Conservation (phyloP, 2,888 invertebrate species). For the Beris morrisii region DNA sequence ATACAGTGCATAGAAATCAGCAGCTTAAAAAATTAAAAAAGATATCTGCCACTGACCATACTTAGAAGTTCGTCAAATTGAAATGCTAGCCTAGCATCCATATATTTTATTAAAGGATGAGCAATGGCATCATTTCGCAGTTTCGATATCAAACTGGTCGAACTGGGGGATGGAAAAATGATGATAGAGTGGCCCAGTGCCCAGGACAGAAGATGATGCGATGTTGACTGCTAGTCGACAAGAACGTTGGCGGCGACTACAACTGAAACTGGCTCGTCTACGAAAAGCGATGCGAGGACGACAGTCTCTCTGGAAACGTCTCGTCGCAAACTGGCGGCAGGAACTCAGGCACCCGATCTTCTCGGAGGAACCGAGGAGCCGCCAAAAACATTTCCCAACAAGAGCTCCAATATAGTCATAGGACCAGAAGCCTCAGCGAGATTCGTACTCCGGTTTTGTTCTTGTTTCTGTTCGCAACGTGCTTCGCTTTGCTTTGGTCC, state of each 20-base stretch:
- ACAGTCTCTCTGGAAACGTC: conserved; percentile 42
- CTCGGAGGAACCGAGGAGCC: conserved; percentile 39
- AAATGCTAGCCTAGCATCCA: too few species aligned
- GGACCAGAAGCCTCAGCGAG: conserved; percentile 18
- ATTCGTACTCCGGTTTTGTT: conserved; percentile 13
- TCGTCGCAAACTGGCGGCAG: conserved; percentile 42
- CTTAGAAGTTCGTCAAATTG: too few species aligned
- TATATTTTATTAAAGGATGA: too few species aligned
- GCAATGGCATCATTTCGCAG: too few species aligned
- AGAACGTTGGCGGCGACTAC: conserved; percentile 22
- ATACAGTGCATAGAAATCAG: too few species aligned
- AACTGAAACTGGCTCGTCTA: conserved; percentile 21
- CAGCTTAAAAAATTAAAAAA: too few species aligned
- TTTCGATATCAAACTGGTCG: too few species aligned
- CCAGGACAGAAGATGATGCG: conserved; percentile 28
- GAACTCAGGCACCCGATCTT: conserved; percentile 42
- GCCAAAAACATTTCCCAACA: conserved; percentile 33
- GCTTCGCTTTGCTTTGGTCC: conserved; percentile 13
- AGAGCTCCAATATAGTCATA: not conserved
- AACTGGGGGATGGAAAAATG: not conserved
- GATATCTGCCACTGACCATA: too few species aligned
- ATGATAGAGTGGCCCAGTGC: conserved; percentile 10
- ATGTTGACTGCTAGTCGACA: conserved; percentile 31
- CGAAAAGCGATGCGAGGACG: conserved; percentile 38
- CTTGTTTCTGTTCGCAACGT: conserved; percentile 29